These are phyloP conservation scores for Colletes gigas DNA, from an alignment of 1,140 invertebrate genomes.

Conservation along the genomic window DNA sequence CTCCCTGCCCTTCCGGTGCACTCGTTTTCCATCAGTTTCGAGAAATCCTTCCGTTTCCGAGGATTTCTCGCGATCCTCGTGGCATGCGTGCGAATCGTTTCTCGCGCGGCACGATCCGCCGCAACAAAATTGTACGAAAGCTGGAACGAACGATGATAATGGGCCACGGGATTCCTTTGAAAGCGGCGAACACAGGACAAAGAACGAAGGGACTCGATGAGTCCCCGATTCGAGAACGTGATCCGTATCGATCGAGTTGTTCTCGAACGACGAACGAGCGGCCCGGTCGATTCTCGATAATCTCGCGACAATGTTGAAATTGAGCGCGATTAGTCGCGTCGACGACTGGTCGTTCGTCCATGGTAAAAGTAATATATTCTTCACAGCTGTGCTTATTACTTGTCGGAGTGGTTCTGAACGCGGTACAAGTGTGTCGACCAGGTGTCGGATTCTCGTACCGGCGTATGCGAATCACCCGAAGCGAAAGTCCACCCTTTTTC, in stretches of 20 bases:
- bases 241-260: slow-evolving; percentile 54
- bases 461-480: slow-evolving; percentile 5
- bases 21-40: background rate
- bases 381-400: slow-evolving; percentile 15
- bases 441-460: slow-evolving; percentile 11
- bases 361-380: background rate
- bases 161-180: slow-evolving; percentile 8
- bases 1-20: background rate
- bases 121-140: slow-evolving; percentile 56
- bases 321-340: slow-evolving; percentile 12
- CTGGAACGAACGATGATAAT: slow-evolving; percentile 37
- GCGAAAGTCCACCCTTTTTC: slow-evolving; percentile 19
- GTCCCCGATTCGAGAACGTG: background rate
- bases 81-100: slow-evolving; percentile 32
- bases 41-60: slow-evolving; percentile 26
- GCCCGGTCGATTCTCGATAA: slow-evolving; percentile 2
- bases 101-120: slow-evolving; percentile 19
- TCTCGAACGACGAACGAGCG: slow-evolving; percentile 23
- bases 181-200: background rate
- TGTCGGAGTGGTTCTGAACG: background rate
- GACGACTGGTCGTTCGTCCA: background rate
- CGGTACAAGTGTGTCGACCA: slow-evolving; percentile 5
- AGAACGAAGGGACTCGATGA: background rate
- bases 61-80: slow-evolving; percentile 35
- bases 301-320: slow-evolving; percentile 11